phyloP scores from a whole-genome alignment of 1,140 invertebrate genomes.

The Solen grandis region DNA sequence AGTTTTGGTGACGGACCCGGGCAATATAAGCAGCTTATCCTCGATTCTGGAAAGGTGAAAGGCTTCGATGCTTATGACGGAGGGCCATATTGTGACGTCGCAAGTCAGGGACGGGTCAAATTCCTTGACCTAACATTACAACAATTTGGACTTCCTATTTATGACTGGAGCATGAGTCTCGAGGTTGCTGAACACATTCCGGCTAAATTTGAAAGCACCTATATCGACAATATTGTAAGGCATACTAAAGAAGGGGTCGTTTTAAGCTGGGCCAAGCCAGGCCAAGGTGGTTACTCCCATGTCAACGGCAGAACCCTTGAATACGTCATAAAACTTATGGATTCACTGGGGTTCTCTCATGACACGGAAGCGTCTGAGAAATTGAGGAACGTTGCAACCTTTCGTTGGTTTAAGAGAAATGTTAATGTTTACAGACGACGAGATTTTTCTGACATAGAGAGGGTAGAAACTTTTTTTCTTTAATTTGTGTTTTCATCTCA shows the following conservation, averaged over 20 bases:
- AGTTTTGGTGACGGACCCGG: too few relatives aligned
- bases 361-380: slow-evolving; percentile 17
- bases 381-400: slow-evolving; percentile 15
- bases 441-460: too few relatives aligned
- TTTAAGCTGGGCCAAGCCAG: slow-evolving; percentile 49
- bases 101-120: slow-evolving; percentile 37
- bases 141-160: too few relatives aligned
- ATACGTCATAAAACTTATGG: slow-evolving; percentile 38
- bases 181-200: too few relatives aligned
- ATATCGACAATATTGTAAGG: too few relatives aligned
- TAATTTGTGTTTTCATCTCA: too few relatives aligned
- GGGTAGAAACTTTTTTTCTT: too few relatives aligned
- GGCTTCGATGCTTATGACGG: slow-evolving; percentile 55
- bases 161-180: too few relatives aligned
- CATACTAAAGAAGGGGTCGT: too few relatives aligned
- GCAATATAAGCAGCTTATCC: slow-evolving; percentile 34
- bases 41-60: slow-evolving; percentile 9
- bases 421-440: too few relatives aligned
- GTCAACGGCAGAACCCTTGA: slow-evolving; percentile 47
- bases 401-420: slow-evolving; percentile 50
- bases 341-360: slow-evolving; percentile 40
- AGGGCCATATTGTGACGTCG: slow-evolving; percentile 44
- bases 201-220: too few relatives aligned
- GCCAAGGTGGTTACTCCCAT: slow-evolving; percentile 52
- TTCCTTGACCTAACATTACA: slow-evolving; percentile 52